Conservation (phyloP, 2,888 invertebrate genomes). For the Penaeus monodon region DNA sequence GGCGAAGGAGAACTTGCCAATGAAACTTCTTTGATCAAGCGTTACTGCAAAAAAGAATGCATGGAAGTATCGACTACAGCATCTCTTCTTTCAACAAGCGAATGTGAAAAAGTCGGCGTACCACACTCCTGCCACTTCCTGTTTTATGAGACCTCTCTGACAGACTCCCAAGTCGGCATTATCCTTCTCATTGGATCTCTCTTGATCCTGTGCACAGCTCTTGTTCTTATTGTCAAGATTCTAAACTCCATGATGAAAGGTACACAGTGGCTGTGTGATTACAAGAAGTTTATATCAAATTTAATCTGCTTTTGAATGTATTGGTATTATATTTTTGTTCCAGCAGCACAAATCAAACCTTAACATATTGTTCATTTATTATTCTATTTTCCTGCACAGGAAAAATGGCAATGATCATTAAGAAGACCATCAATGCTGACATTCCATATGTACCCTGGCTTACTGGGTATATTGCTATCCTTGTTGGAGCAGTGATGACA, state of each 20-base stretch:
- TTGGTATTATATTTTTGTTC: not conserved
- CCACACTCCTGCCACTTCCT: conserved; percentile 52
- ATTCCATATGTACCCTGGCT: conserved; percentile 71
- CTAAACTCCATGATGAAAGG: conserved; percentile 71
- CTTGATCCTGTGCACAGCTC: conserved; percentile 71
- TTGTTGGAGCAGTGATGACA: conserved; percentile 73
- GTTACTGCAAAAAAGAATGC: conserved; percentile 66
- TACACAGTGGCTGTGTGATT: conserved; percentile 1
- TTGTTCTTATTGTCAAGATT: conserved; percentile 73
- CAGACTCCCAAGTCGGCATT: conserved; percentile 71
- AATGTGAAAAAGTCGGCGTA: conserved; percentile 24
- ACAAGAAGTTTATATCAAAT: not conserved
- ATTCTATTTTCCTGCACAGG: conserved; percentile 67
- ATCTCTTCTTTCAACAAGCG: not conserved
- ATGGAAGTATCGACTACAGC: not conserved
- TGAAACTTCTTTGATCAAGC: conserved; percentile 68
- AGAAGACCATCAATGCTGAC: conserved; percentile 71
- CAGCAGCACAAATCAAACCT: not conserved
- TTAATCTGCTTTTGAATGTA: not conserved
- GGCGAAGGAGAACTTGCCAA: conserved; percentile 67
- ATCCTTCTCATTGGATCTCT: conserved; percentile 71
- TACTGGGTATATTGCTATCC: conserved; percentile 73
- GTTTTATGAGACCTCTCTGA: conserved; percentile 66
- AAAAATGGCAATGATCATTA: conserved; percentile 70
- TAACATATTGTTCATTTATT: too few relatives aligned